Conservation (phyloP, 2,888 invertebrate species). For the Subacronicta megacephala region DNA sequence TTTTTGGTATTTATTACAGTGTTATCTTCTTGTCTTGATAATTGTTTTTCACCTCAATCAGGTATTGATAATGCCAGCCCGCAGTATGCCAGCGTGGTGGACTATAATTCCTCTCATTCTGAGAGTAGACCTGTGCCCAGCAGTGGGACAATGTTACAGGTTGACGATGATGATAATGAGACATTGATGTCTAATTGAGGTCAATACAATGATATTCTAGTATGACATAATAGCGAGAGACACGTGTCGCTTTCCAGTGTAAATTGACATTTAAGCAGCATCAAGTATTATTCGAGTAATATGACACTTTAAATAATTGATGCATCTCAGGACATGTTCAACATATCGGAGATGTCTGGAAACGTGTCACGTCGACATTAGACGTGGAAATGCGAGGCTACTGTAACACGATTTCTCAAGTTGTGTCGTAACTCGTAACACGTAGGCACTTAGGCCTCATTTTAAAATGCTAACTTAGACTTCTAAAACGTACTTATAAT, state of each 20-base stretch:
- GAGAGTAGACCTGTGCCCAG: too few relatives aligned
- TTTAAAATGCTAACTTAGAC: too few relatives aligned
- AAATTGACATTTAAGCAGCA: constrained; percentile 7
- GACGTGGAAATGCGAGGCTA: constrained; percentile 4
- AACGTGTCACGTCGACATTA: constrained; percentile 14
- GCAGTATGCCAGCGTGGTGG: too few relatives aligned
- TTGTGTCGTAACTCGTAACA: neutral
- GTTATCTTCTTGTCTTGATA: too few relatives aligned
- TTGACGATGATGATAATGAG: too few relatives aligned
- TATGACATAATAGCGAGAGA: neutral
- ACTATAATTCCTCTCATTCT: too few relatives aligned
- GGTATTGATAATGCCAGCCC: too few relatives aligned
- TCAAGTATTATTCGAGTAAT: constrained; percentile 17
- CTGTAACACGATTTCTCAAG: neutral
- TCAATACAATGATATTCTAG: neutral
- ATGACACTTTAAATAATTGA: constrained; percentile 18
- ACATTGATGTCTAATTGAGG: too few relatives aligned
- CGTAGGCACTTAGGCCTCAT: neutral
- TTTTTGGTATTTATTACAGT: too few relatives aligned
- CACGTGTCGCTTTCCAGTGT: neutral
- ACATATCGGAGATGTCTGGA: constrained; percentile 2
- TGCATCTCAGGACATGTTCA: constrained; percentile 30
- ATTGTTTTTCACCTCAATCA: too few relatives aligned
- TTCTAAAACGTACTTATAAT: too few relatives aligned
- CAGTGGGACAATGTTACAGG: too few relatives aligned